phyloP scores from a whole-genome alignment of 2,113 vertebrate genomes.

The Cyprinus carpio region DNA sequence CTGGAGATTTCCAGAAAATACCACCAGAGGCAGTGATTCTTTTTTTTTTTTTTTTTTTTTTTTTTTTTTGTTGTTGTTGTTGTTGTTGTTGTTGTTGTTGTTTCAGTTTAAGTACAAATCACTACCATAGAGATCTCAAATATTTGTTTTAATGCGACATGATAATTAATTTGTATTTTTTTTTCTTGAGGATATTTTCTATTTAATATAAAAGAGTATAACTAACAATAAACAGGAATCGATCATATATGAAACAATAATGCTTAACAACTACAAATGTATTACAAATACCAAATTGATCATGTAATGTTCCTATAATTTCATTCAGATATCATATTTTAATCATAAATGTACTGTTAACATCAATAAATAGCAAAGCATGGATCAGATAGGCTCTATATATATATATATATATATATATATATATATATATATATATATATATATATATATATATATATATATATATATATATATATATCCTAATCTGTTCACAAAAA shows the following conservation, averaged over 20 bases:
- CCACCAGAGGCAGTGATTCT: constrained; percentile 44
- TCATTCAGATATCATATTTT: background rate
- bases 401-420: too few species aligned
- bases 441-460: too few species aligned
- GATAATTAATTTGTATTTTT: too few species aligned
- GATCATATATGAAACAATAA: background rate
- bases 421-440: too few species aligned
- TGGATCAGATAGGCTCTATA: background rate
- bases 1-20: constrained; percentile 55
- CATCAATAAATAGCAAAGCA: background rate
- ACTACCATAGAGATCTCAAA: too few species aligned
- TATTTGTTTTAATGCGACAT: background rate
- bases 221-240: background rate
- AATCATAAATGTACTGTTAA: background rate
- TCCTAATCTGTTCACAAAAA: background rate
- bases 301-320: background rate
- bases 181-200: background rate
- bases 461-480: background rate
- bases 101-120: background rate
- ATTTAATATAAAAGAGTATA: background rate
- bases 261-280: too few species aligned
- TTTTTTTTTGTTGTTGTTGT: too few species aligned
- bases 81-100: too few species aligned
- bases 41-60: constrained; percentile 38
- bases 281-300: background rate